Evolutionary conservation across 2,113 vertebrate species (phyloP).

Genomic region (Melanerpes formicivorus): DNA sequence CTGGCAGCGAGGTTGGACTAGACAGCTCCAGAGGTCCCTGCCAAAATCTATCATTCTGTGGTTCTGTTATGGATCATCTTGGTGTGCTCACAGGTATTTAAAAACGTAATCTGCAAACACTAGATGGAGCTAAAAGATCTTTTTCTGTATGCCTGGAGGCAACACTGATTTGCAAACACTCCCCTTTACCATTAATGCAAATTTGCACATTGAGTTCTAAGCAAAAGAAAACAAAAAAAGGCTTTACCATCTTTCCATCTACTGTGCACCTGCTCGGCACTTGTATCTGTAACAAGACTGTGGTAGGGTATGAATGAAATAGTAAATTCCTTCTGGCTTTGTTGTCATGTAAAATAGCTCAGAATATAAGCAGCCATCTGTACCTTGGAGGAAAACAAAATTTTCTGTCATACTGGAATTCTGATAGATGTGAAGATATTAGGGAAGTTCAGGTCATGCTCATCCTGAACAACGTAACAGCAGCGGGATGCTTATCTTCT

Average conservation of each 20-base stretch:
- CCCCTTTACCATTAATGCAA: slow-evolving; percentile 2
- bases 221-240: slow-evolving; percentile 32
- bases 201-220: slow-evolving; percentile 26
- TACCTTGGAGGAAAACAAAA: slow-evolving; percentile 18
- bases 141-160: not conserved
- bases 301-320: slow-evolving; percentile 25
- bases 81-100: not conserved
- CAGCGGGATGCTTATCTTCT: not conserved
- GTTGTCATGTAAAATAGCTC: slow-evolving; percentile 42
- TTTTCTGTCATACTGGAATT: not conserved
- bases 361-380: slow-evolving; percentile 58
- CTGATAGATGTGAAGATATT: not conserved
- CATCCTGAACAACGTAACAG: not conserved
- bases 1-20: no score
- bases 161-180: not conserved
- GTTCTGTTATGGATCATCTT: not conserved
- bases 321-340: slow-evolving; percentile 61
- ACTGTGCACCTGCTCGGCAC: slow-evolving; percentile 51
- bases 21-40: no score
- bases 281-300: slow-evolving; percentile 33
- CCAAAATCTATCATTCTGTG: no score
- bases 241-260: slow-evolving; percentile 53
- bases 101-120: slow-evolving; percentile 30
- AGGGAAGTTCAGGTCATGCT: not conserved
- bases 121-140: slow-evolving; percentile 72